These are phyloP conservation scores for Bicyclus anynana DNA, from an alignment of 1,140 invertebrate species.

Conservation along the genomic window DNA sequence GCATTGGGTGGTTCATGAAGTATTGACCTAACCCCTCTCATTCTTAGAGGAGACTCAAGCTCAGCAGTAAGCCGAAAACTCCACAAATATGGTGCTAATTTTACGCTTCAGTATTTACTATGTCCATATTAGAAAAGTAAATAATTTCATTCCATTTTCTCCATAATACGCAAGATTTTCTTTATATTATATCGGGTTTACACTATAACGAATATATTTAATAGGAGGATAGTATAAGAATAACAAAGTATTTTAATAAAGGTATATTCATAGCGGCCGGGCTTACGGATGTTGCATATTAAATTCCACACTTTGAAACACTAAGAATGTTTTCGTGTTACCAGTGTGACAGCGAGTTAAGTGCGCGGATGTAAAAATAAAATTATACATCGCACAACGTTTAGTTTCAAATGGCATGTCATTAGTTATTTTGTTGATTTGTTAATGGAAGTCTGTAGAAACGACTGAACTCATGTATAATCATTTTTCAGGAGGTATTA, in stretches of 20 bases:
- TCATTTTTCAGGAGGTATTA: background rate
- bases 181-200: background rate
- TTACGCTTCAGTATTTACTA: too few species aligned
- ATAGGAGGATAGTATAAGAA: background rate
- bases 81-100: too few species aligned
- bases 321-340: conserved; percentile 18
- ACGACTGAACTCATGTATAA: background rate
- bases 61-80: too few species aligned
- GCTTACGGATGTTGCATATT: conserved; percentile 24
- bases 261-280: background rate
- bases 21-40: too few species aligned
- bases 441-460: background rate
- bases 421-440: background rate
- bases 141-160: background rate
- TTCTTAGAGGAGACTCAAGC: too few species aligned
- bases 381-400: background rate
- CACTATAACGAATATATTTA: background rate
- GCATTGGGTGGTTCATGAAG: too few species aligned
- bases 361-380: background rate
- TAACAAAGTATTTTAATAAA: conserved; percentile 14
- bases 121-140: too few species aligned
- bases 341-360: conserved; percentile 8
- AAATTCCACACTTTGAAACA: conserved; percentile 25
- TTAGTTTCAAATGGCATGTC: background rate
- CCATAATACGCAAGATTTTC: background rate